Evolutionary conservation across 2,797 vertebrate genomes (phyloP).

Genomic region (Gymnodraco acuticeps): DNA sequence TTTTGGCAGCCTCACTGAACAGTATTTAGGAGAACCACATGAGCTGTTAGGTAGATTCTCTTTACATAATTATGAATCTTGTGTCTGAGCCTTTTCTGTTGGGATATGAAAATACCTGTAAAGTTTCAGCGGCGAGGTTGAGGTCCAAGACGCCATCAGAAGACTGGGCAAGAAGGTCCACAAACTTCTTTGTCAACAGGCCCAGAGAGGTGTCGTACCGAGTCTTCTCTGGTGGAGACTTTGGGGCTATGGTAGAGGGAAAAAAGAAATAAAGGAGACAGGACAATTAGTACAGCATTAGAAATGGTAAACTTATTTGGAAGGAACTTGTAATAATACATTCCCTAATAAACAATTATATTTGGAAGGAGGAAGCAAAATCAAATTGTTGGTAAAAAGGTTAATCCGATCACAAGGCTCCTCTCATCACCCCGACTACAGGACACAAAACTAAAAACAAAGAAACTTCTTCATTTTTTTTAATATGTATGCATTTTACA

Average conservation of each 20-base stretch:
- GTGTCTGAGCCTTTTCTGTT: not conserved
- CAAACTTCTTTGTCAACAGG: constrained; percentile 97
- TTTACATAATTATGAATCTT: not conserved
- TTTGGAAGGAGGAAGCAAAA: not conserved
- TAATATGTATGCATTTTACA: not conserved
- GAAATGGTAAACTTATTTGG: not conserved
- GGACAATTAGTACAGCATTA: not conserved
- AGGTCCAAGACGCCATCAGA: constrained; percentile 95
- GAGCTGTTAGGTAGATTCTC: not conserved
- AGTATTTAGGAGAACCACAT: not conserved
- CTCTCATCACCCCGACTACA: not conserved
- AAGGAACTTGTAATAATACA: not conserved
- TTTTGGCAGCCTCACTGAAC: not conserved
- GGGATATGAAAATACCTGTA: constrained; percentile 69
- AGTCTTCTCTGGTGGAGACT: constrained; percentile 96
- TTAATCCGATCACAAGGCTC: rapidly evolving
- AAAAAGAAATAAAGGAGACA: not conserved
- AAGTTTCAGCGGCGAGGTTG: constrained; percentile 94
- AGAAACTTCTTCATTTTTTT: not conserved
- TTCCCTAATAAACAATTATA: not conserved
- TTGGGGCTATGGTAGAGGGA: constrained; percentile 84
- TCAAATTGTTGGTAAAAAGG: no score
- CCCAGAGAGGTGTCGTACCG: constrained; percentile 97
- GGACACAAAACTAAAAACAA: no score
- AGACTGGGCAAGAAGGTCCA: constrained; percentile 95